A percentile compares a stretch with the other conserved stretches of the same genome.
Conservation (phyloP, 64 coral and sea anemone species). For the Dendronephthya gigantea region DNA sequence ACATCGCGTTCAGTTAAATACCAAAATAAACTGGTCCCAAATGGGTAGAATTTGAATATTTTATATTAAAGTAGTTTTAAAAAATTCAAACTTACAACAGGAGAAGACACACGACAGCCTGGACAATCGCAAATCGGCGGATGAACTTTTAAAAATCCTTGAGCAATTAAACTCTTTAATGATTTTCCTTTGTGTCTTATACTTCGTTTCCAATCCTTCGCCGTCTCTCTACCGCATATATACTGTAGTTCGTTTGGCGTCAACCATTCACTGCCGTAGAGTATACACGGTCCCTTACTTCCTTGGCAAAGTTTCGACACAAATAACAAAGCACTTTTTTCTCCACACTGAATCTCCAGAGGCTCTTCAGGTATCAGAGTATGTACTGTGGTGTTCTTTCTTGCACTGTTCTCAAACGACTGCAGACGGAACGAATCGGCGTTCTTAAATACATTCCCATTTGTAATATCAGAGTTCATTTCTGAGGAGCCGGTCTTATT, state of each 20-base stretch:
- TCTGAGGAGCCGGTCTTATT: too few relatives aligned
- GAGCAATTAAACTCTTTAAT: constrained; percentile 90
- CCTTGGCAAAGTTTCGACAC: constrained; percentile 93
- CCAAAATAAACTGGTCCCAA: too few relatives aligned
- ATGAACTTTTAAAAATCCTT: constrained; percentile 89
- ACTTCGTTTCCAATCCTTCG: constrained; percentile 98
- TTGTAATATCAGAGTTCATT: not conserved
- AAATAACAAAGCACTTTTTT: constrained; percentile 76
- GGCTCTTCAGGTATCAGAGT: constrained; percentile 65
- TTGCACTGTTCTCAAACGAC: not conserved
- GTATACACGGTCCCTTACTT: constrained; percentile 98
- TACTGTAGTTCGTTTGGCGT: constrained; percentile 97
- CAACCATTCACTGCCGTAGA: constrained; percentile 83
- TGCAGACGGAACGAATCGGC: not conserved
- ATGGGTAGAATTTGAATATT: not conserved
- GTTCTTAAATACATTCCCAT: not conserved
- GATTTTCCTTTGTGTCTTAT: constrained; percentile 95
- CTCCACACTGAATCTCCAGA: constrained; percentile 92
- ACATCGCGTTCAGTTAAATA: not conserved
- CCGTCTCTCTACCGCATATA: constrained; percentile 93
- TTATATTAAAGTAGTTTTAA: not conserved
- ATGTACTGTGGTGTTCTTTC: not conserved
- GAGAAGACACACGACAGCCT: constrained; percentile 93
- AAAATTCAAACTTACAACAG: constrained; percentile 64
- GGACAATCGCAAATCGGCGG: constrained; percentile 97